Percentiles rank a stretch among this genome's conserved stretches.
Evolutionary conservation across 1,140 invertebrate species (phyloP).

Genomic region (Chymomyza costata): DNA sequence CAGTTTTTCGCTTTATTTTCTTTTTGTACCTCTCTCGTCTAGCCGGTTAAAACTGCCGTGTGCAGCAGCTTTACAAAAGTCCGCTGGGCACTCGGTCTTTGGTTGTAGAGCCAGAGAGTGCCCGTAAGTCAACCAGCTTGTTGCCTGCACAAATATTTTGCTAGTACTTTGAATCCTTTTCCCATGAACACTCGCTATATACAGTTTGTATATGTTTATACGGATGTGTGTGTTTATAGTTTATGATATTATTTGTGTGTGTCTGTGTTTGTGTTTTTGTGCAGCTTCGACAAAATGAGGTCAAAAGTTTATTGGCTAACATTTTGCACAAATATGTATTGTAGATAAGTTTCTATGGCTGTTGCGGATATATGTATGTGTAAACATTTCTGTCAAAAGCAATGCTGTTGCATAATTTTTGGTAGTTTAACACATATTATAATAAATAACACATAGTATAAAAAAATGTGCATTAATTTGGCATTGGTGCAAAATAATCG

Average conservation of each 20-base stretch:
- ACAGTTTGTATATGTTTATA: no score
- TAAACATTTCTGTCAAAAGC: conserved; percentile 12
- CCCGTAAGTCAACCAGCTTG: conserved; percentile 11
- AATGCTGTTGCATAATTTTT: conserved; percentile 3
- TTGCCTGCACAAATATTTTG: conserved; percentile 52
- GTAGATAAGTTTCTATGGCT: not conserved
- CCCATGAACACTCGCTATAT: not conserved
- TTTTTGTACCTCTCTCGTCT: conserved; percentile 32
- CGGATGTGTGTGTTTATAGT: conserved; percentile 32
- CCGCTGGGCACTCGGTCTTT: no score
- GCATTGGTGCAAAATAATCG: no score
- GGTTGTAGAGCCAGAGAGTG: not conserved
- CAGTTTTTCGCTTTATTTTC: conserved; percentile 17
- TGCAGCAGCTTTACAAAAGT: conserved; percentile 19
- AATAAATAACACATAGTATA: no score
- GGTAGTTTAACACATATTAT: not conserved
- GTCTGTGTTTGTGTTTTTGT: conserved; percentile 18
- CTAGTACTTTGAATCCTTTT: conserved; percentile 19
- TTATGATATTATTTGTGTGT: conserved; percentile 29
- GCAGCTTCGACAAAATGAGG: conserved; percentile 53
- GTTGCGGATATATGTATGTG: conserved; percentile 6
- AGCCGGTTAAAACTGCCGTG: conserved; percentile 34
- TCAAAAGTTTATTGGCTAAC: conserved; percentile 69
- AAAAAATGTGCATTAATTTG: no score
- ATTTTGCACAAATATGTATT: conserved; percentile 19